These are phyloP conservation scores for Pogonomyrmex barbatus DNA, from an alignment of 1,140 invertebrate genomes.

Conservation along the genomic window DNA sequence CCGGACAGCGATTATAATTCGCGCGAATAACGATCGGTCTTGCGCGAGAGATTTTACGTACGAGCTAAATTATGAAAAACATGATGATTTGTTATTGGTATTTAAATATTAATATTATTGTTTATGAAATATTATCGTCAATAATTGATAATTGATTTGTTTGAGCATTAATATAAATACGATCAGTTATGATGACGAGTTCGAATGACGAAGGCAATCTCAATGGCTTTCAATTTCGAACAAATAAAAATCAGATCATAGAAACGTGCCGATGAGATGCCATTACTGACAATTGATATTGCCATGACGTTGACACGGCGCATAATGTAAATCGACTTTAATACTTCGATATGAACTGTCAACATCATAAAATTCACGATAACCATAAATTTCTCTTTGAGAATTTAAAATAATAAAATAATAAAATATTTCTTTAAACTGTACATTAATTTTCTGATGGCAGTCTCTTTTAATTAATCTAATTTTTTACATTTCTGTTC, in stretches of 20 bases:
- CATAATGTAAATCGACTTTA: constrained; percentile 32
- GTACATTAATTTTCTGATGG: background rate
- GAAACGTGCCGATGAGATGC: constrained; percentile 16
- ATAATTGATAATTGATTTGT: background rate
- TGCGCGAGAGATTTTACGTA: background rate
- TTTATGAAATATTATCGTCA: background rate
- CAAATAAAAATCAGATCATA: constrained; percentile 26
- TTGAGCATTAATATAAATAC: constrained; percentile 11
- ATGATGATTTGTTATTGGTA: background rate
- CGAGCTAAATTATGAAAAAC: background rate
- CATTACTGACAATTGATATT: constrained; percentile 2
- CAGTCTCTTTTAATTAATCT: background rate
- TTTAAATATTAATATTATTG: background rate
- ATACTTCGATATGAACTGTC: background rate
- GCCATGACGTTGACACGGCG: constrained; percentile 27
- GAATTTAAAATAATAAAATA: background rate
- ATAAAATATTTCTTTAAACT: background rate
- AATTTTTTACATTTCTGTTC: background rate
- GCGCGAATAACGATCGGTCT: background rate
- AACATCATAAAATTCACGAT: background rate
- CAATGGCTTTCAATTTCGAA: constrained; percentile 24
- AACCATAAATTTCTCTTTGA: background rate
- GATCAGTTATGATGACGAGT: background rate
- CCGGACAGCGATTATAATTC: background rate
- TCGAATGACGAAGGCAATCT: background rate